These are phyloP conservation scores for Formica aserva DNA, from an alignment of 2,888 invertebrate genomes.

Conservation along the genomic window DNA sequence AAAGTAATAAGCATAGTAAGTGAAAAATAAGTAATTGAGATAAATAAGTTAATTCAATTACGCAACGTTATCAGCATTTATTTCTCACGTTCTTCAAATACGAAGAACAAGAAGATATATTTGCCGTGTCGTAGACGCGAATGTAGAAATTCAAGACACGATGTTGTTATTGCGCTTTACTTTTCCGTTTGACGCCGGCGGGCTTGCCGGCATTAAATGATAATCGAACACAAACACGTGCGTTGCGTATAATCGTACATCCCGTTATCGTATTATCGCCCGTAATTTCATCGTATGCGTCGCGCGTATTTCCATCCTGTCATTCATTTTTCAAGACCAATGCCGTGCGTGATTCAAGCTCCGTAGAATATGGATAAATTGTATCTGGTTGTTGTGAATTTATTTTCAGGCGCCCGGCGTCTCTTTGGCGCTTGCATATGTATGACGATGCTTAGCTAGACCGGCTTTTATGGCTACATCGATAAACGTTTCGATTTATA, in stretches of 20 bases:
- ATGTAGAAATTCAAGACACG: conserved; percentile 13
- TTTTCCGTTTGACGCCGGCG: conserved; percentile 10
- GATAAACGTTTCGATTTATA: neutral
- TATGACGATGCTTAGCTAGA: neutral
- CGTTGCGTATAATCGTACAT: neutral
- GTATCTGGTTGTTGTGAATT: neutral
- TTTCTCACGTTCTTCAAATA: neutral
- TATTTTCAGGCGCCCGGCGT: conserved; percentile 19
- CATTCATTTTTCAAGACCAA: conserved; percentile 16
- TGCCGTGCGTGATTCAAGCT: neutral
- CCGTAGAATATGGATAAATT: neutral
- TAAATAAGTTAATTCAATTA: neutral
- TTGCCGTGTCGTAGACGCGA: neutral
- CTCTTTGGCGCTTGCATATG: neutral
- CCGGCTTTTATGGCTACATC: neutral
- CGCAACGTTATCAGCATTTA: neutral
- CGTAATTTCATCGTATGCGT: neutral
- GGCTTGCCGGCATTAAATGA: neutral
- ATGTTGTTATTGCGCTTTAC: conserved; percentile 29
- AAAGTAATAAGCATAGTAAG: neutral
- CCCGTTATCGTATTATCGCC: neutral
- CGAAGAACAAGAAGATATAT: neutral
- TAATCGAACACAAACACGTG: neutral
- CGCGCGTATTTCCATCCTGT: neutral
- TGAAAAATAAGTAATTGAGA: neutral